Base-by-base conservation (phyloP, 1,140 invertebrate species). In the Drosophila albomicans region DNA sequence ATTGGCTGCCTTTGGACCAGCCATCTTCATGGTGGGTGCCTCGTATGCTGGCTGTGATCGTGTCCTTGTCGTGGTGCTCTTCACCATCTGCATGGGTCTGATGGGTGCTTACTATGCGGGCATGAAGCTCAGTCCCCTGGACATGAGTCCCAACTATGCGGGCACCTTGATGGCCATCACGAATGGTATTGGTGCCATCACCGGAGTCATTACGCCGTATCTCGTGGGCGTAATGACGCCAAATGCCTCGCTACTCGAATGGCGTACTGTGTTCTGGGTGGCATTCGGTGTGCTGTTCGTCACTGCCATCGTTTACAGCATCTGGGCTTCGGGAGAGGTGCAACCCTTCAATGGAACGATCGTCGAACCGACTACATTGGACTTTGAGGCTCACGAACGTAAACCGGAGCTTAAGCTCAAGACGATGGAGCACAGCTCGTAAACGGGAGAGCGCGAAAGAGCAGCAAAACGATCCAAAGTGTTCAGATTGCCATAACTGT, bases 181-280 rank as follows among this genome's bases (percentile, higher is more conserved):
- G 0, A 98, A 98, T 91, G 96, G 96, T 1, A 95, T 97, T 64
- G 97, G 96, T 3, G 96, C 96, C 0, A 94, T 97, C 2, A 95
- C 96, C 51, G 97, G 96, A 8, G 97, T 98, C 57, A 92, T 97
- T 1, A 95, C 95, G 15, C 97, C 97, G 0, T 95, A 95, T 86
- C 93, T 97, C 15, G 96, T 97, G 35, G 96, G 96, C 58, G 93
- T 95, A 5, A 93, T 98, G 69, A 97, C 96, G 51, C 94, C 94
- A 80, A 94, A 96, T 92, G 95, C 95, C 82, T 95, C 95, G 4
- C 81, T 96, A n/a, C 92, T 94, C 5, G 95, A 97, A 93, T 98
- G 97, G 97, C 94, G 96, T 63, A 91, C 94, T 3, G 96, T 98
- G 1, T 98, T 98, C 89, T 98, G 96, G 95, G 96, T 98, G 66